Conservation (phyloP, 64 coral and sea anemone genomes). For the Porites australiensis region DNA sequence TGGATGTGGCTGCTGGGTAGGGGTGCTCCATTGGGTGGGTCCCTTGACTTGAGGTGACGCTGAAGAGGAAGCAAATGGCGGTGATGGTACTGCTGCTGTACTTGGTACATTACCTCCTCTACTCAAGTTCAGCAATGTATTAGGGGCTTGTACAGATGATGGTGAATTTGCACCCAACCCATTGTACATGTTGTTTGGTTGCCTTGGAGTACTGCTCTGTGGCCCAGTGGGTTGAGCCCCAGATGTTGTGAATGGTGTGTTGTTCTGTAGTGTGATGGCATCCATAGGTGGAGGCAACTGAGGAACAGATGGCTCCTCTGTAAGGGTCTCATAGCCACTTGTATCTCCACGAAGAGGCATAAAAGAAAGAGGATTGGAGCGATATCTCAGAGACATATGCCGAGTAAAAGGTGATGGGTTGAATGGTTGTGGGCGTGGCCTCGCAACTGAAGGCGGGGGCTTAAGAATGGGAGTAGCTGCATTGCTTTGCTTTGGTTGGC, state of each 20-base stretch:
- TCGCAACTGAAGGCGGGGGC: constrained; percentile 72
- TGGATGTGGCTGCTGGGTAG: background rate
- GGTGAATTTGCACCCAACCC: constrained; percentile 32
- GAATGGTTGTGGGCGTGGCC: constrained; percentile 87
- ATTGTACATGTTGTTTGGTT: constrained; percentile 57
- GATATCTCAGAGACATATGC: constrained; percentile 96
- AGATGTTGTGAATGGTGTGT: constrained; percentile 15
- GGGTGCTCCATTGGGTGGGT: background rate
- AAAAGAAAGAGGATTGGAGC: constrained; percentile 90
- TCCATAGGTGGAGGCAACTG: constrained; percentile 81
- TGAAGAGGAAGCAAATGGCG: constrained; percentile 46
- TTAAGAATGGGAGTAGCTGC: constrained; percentile 70
- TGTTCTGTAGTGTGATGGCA: constrained; percentile 35
- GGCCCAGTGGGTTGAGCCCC: constrained; percentile 1
- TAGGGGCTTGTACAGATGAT: constrained; percentile 27
- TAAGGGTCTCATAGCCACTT: constrained; percentile 84
- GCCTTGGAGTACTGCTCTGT: constrained; percentile 21
- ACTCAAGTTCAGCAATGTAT: constrained; percentile 12
- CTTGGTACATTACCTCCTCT: constrained; percentile 18
- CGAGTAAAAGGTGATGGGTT: constrained; percentile 94
- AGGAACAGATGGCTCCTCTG: constrained; percentile 86
- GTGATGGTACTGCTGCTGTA: constrained; percentile 50
- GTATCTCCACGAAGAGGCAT: constrained; percentile 78
- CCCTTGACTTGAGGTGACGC: constrained; percentile 26
- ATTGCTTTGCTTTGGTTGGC: constrained; percentile 1